Evolutionary conservation across 2,113 vertebrate genomes (phyloP), one percentile per base, ranked within the genome.

Genomic region (Platysteira castanea): DNA sequence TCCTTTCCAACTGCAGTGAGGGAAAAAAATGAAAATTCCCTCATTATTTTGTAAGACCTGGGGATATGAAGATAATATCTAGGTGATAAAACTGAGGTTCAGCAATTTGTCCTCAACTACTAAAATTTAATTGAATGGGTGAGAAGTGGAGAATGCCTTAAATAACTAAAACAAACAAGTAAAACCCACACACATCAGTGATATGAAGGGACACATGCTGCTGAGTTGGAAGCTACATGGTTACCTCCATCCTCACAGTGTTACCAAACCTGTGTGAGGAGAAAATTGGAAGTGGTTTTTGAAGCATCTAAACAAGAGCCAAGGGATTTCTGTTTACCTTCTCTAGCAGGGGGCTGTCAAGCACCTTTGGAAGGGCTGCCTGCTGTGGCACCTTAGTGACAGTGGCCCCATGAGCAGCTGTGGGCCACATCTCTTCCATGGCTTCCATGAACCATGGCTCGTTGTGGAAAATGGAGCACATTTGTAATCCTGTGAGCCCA

Each of bases 21-120:
- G 16, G 53, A 65, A 82, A 42, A 7, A 9, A 94, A 80, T 71
- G 42, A 63, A 74, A 76, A 68, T 33, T 63, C 53, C 47, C 17
- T 61, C 7, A 2, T 49, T 67, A 57, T 83, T 85, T 63, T 71
- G 8, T 60, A 71, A 64, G 37, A 65, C 70, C 42, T 2, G 20
- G 26, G 87, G 84, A 73, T 83, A 75, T 12, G 28, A 79, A 91
- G 78, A 89, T 93, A 89, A 47, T 69, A 89, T 82, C 87, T 94
- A 53, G 17, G 22, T 85, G 70, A 64, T 91, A 91, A 90, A 92
- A 77, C 22, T 71, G 79, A 90, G 80, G 68, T 70, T 90, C 59
- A 77, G 53, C 64, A 94, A 89, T 95, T 94, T 93, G 86, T 86
- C 49, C n/a, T 86, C 15, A 23, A 46, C 68, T 86, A 37, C 42